These are phyloP conservation scores for Drosophila auraria DNA, from an alignment of 1,140 invertebrate species.

Conservation along the genomic window DNA sequence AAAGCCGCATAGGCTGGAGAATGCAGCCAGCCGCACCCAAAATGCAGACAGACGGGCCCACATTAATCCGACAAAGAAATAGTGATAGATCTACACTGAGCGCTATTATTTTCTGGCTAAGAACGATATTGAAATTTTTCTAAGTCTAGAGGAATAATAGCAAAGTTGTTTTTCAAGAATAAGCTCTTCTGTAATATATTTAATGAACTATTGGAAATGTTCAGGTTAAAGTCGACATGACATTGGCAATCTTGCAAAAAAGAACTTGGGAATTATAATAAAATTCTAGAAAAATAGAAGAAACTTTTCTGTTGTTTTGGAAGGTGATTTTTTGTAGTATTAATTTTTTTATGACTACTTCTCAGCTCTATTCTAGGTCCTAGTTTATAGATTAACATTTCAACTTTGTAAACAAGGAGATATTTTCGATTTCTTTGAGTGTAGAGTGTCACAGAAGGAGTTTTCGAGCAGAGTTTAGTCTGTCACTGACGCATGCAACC, in stretches of 20 bases:
- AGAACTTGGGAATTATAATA: not conserved
- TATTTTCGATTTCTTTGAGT: not conserved
- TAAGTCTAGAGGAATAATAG: too few relatives aligned
- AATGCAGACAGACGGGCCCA: conserved; percentile 53
- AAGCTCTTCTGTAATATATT: not conserved
- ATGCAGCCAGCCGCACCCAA: conserved; percentile 57
- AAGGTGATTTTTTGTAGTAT: too few relatives aligned
- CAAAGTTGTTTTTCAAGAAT: not conserved
- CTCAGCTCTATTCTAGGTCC: not conserved
- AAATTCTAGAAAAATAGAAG: not conserved
- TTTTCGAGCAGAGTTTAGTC: conserved; percentile 44
- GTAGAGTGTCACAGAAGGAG: conserved; percentile 18
- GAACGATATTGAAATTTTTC: not conserved
- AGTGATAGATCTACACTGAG: conserved; percentile 34
- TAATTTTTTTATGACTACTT: too few relatives aligned
- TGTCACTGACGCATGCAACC: conserved; percentile 47
- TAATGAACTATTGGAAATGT: too few relatives aligned
- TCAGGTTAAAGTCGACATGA: too few relatives aligned
- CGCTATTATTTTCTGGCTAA: not conserved
- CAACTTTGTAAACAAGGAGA: not conserved
- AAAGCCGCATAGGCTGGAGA: conserved; percentile 33
- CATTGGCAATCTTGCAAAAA: too few relatives aligned
- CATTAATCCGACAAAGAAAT: conserved; percentile 55
- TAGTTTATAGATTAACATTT: not conserved
- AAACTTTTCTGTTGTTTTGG: too few relatives aligned